These are phyloP conservation scores for Hirudinaria manillensis DNA, from an alignment of 2,888 invertebrate species.

Conservation along the genomic window DNA sequence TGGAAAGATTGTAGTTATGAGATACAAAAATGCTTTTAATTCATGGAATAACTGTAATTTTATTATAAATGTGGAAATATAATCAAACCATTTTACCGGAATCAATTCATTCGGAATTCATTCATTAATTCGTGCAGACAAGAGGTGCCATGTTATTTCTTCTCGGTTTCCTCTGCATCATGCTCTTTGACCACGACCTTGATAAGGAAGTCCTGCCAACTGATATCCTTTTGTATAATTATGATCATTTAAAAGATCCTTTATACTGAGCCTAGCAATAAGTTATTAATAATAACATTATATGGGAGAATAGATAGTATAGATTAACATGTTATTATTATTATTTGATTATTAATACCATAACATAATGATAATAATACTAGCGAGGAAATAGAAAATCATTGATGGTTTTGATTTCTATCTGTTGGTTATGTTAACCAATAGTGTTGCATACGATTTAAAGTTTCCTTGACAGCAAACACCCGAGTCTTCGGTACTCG, in stretches of 20 bases:
- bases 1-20: neutral
- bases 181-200: constrained; percentile 59
- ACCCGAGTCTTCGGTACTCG: constrained; percentile 36
- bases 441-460: neutral
- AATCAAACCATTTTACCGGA: no score
- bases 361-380: no score
- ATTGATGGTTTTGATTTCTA: no score
- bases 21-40: neutral
- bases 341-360: no score
- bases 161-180: constrained; percentile 55
- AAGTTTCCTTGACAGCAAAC: neutral
- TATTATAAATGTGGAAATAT: neutral
- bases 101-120: neutral
- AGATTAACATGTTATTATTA: no score
- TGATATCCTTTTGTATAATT: constrained; percentile 48
- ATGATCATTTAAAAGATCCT: neutral
- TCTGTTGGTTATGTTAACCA: neutral
- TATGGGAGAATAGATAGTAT: no score
- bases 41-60: neutral
- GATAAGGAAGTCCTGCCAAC: constrained; percentile 46
- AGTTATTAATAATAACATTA: no score
- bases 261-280: no score
- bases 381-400: no score
- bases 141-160: constrained; percentile 56
- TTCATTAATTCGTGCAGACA: constrained; percentile 21